Percentiles rank a stretch among this genome's conserved stretches.
phyloP scores from a whole-genome alignment of 2,888 invertebrate genomes.

The Serrognathus titanus region DNA sequence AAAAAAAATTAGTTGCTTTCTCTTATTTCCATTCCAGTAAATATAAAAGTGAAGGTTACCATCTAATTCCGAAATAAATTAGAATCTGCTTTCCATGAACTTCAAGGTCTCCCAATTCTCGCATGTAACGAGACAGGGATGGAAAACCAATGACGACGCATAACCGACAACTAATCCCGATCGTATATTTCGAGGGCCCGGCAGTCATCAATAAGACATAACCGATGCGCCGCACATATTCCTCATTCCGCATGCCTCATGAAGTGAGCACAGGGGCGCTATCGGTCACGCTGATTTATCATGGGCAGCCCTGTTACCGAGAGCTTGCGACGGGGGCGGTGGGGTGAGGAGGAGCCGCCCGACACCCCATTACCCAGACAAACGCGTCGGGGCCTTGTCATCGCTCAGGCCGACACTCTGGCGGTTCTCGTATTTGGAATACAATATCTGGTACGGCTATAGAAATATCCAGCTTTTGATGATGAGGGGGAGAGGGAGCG shows the following conservation, averaged over 20 bases:
- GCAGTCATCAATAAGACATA: constrained; percentile 17
- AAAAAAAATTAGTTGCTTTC: too few species aligned
- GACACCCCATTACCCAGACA: constrained; percentile 37
- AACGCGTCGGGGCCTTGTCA: constrained; percentile 38
- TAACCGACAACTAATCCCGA: constrained; percentile 1
- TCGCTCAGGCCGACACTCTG: constrained; percentile 34
- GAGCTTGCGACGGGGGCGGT: constrained; percentile 14
- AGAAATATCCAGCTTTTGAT: constrained; percentile 16
- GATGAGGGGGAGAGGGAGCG: constrained; percentile 6
- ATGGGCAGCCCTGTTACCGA: constrained; percentile 29
- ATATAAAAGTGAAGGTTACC: too few species aligned
- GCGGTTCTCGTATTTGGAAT: constrained; percentile 19
- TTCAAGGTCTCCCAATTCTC: neutral
- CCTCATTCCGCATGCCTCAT: constrained; percentile 21
- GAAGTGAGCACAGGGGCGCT: constrained; percentile 23
- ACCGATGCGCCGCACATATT: constrained; percentile 11
- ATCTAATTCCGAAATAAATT: too few species aligned
- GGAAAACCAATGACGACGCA: neutral
- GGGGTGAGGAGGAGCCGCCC: constrained; percentile 22
- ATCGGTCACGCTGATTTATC: constrained; percentile 36
- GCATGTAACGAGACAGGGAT: neutral
- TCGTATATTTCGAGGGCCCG: neutral
- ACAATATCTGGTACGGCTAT: constrained; percentile 15
- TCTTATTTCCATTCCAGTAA: too few species aligned
- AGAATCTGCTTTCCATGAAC: neutral